Conservation (phyloP, 2,797 vertebrate genomes). For the Rhinatrema bivittatum region DNA sequence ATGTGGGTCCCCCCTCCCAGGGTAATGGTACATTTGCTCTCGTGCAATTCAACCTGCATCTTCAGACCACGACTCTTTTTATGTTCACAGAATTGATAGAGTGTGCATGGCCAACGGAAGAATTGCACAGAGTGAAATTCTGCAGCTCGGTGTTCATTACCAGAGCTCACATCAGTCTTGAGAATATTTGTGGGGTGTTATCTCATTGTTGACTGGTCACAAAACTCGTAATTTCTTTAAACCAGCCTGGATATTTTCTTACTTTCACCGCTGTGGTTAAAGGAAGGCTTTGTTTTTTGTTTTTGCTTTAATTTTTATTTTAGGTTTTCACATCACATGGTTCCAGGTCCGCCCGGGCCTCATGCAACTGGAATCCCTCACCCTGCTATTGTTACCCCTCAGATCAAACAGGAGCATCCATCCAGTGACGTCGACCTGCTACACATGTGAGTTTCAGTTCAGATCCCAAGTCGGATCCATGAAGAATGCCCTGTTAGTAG, state of each 20-base stretch:
- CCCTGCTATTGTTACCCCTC: conserved; percentile 95
- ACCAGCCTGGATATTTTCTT: conserved; percentile 4
- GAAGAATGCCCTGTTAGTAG: too few relatives aligned
- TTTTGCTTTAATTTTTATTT: conserved; percentile 2
- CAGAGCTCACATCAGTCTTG: too few relatives aligned
- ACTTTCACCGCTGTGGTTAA: too few relatives aligned
- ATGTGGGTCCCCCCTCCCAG: too few relatives aligned
- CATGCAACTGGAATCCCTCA: conserved; percentile 97
- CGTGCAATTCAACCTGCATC: too few relatives aligned
- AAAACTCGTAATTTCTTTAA: background rate
- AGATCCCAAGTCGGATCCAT: too few relatives aligned
- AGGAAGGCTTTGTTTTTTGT: background rate
- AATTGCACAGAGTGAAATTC: too few relatives aligned
- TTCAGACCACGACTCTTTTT: too few relatives aligned
- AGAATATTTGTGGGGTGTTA: background rate
- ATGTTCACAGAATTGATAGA: conserved; percentile 3
- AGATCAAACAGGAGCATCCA: conserved; percentile 94
- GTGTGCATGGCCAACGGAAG: background rate
- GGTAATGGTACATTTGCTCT: too few relatives aligned
- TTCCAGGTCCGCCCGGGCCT: conserved; percentile 88
- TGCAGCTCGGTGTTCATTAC: too few relatives aligned
- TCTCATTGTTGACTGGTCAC: background rate
- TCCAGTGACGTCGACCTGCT: conserved; percentile 90
- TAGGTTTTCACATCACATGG: conserved; percentile 98
- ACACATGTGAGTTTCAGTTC: conserved; percentile 93